phyloP scores from a whole-genome alignment of 2,113 vertebrate genomes.

The Mohoua ochrocephala region DNA sequence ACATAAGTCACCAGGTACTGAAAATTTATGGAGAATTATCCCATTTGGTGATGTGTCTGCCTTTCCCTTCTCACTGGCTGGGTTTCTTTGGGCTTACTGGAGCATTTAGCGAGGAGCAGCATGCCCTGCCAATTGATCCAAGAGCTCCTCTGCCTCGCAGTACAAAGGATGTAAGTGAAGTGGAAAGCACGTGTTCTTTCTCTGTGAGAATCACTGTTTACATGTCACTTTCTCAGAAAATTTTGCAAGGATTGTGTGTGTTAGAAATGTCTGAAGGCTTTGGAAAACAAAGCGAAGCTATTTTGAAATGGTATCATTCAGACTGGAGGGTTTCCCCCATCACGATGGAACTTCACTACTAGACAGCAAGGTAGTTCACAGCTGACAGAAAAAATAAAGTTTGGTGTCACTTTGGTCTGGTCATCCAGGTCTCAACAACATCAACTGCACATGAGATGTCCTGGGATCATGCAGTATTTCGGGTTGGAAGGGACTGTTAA shows the following conservation, averaged over 20 bases:
- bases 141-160: not conserved
- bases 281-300: not conserved
- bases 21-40: not conserved
- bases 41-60: not conserved
- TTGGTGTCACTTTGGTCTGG: not conserved
- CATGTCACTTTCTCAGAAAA: not conserved
- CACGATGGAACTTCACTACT: not conserved
- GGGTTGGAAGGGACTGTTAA: not conserved
- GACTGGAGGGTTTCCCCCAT: not conserved
- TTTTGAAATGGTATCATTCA: not conserved
- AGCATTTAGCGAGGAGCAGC: not conserved
- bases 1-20: not conserved
- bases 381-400: not conserved
- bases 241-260: not conserved
- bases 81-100: not conserved
- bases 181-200: not conserved
- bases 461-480: not conserved
- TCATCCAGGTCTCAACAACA: not conserved
- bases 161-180: not conserved
- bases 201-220: not conserved
- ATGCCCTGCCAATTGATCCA: accelerated
- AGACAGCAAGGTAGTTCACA: not conserved
- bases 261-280: not conserved
- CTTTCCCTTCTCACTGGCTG: not conserved
- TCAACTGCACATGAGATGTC: not conserved